phyloP scores from a whole-genome alignment of 2,113 vertebrate genomes.

The Diadophis punctatus region DNA sequence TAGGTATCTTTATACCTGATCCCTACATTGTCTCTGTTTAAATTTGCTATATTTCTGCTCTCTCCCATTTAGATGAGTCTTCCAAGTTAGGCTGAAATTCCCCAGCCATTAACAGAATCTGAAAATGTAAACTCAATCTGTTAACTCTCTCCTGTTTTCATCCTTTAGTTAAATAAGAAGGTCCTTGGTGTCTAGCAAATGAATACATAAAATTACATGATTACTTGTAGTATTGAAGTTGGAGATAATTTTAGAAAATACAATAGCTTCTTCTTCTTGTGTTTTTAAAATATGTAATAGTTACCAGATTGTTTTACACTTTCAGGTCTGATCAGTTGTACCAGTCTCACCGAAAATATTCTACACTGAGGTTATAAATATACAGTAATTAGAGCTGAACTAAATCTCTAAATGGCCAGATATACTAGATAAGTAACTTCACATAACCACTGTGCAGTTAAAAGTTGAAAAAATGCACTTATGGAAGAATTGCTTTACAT shows the following conservation, averaged over 20 bases:
- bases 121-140: neutral
- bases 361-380: neutral
- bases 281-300: neutral
- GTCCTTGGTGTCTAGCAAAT: neutral
- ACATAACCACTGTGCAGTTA: neutral
- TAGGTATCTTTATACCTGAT: neutral
- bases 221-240: neutral
- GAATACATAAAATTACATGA: neutral
- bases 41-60: neutral
- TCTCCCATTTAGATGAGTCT: neutral
- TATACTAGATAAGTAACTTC: neutral
- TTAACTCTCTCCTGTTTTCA: neutral
- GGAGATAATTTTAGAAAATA: neutral
- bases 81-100: neutral
- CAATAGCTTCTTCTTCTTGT: neutral
- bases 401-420: neutral
- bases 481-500: constrained; percentile 42
- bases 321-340: neutral
- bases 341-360: neutral
- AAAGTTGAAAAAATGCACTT: neutral
- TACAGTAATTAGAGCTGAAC: neutral
- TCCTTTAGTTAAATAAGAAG: neutral
- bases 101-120: neutral
- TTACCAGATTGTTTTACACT: neutral
- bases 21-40: neutral